These are phyloP conservation scores for Daubentonia madagascariensis DNA, from an alignment of 2,113 vertebrate species.

Conservation along the genomic window DNA sequence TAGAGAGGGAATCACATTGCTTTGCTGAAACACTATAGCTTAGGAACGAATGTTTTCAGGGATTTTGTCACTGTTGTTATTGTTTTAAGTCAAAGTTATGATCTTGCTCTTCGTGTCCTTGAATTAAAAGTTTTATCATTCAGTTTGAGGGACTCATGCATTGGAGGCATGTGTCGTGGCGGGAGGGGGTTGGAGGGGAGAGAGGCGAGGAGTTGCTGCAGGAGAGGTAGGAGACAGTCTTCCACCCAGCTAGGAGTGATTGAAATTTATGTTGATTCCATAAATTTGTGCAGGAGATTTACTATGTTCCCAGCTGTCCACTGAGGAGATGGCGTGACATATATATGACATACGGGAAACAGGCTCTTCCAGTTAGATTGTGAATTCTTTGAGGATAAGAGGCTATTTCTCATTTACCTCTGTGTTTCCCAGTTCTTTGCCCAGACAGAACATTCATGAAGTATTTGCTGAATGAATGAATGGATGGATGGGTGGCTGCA, in stretches of 20 bases:
- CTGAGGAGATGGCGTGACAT: neutral
- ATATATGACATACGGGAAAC: neutral
- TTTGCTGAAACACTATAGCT: neutral
- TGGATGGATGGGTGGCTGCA: neutral
- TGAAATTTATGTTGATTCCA: neutral
- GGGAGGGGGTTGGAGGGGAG: neutral
- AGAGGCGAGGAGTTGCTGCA: neutral
- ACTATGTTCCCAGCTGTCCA: neutral
- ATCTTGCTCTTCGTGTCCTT: neutral
- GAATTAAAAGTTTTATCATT: slow-evolving; percentile 11
- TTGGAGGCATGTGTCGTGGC: neutral
- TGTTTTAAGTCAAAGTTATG: neutral
- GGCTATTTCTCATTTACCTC: neutral
- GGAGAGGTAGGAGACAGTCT: neutral
- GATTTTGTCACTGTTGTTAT: neutral
- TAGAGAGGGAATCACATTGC: slow-evolving; percentile 11
- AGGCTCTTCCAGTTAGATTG: neutral
- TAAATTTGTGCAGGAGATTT: neutral
- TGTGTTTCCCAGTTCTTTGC: neutral
- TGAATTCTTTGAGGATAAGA: neutral
- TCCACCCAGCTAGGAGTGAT: neutral
- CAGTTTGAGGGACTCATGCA: neutral
- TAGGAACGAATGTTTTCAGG: neutral
- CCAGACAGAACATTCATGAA: neutral
- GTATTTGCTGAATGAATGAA: neutral